Evolutionary conservation across 2,797 vertebrate species (phyloP), one percentile per base, ranked within the genome.

Genomic region (Myotis findleyi): DNA sequence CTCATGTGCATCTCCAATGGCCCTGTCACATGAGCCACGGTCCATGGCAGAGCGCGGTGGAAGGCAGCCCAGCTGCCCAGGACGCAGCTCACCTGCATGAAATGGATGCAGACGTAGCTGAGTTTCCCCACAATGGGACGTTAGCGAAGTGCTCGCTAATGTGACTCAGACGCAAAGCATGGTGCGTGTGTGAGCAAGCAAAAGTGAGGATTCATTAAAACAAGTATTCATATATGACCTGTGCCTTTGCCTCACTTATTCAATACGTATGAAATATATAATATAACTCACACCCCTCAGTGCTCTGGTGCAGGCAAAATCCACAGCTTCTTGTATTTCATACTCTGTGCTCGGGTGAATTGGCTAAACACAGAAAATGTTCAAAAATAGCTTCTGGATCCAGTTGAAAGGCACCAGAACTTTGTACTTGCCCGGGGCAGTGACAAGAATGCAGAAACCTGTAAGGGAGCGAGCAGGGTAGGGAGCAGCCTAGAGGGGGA

Each of bases 351-450:
- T 91, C 95, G 9, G 53, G 76, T 44, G 25, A 94, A 89, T 84
- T 95, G 73, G 89, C 62, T 92, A 93, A 90, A 89, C 71, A 83
- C 3, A 72, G 44, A 88, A 89, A 77, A 84, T 83, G 30, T 75
- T 95, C 83, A 96, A 94, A 96, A 97, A 94, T 95, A 92, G 41
- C 62, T 97, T 91, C 82, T 75, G 82, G 83, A 83, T 80, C 87
- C 81, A 68, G 59, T 94, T 82, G 81, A 95, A 89, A 95, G 95
- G 92, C 76, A 64, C 21, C 41, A 57, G 73, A 87, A 80, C 80
- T 87, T 76, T 79, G 55, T 55, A 59, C 82, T 84, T 75, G 53
- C 55, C 76, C 53, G 9, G 85, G 11, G 73, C 14, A 85, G 87
- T 91, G 93, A 95, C 86, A 69, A 41, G 92, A 94, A 93, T 91